Conservation (phyloP, 1,140 invertebrate species). For the Heliconius himera region DNA sequence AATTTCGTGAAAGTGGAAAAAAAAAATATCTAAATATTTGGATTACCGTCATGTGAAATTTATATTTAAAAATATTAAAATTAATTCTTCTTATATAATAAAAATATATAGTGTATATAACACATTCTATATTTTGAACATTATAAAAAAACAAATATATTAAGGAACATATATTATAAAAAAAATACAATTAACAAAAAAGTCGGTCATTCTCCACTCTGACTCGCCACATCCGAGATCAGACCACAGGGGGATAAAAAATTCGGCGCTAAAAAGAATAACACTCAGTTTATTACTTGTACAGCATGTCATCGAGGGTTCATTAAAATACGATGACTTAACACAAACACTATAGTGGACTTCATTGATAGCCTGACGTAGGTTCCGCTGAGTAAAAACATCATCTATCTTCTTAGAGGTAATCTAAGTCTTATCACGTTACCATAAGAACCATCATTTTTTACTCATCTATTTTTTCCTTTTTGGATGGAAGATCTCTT, state of each 20-base stretch:
- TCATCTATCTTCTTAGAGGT: conserved; percentile 41
- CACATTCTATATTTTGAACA: neutral
- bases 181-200: conserved; percentile 31
- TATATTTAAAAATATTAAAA: too few species aligned
- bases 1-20: too few species aligned
- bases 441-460: conserved; percentile 47
- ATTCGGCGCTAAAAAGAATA: conserved; percentile 78
- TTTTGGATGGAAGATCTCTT: conserved; percentile 71
- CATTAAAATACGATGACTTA: conserved; percentile 81
- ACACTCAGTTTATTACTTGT: conserved; percentile 78
- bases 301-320: conserved; percentile 79
- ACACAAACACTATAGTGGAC: conserved; percentile 78
- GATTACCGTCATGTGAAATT: too few species aligned
- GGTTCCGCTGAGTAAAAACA: conserved; percentile 71
- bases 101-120: too few species aligned
- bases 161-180: neutral
- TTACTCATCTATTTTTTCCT: conserved; percentile 57
- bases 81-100: too few species aligned
- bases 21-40: too few species aligned
- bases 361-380: conserved; percentile 80
- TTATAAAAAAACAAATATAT: neutral
- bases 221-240: conserved; percentile 62
- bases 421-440: conserved; percentile 47
- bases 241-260: conserved; percentile 60
- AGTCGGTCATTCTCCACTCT: conserved; percentile 48